Base-by-base conservation (phyloP, 2,888 invertebrate genomes). In the Trisateles emortualis region DNA sequence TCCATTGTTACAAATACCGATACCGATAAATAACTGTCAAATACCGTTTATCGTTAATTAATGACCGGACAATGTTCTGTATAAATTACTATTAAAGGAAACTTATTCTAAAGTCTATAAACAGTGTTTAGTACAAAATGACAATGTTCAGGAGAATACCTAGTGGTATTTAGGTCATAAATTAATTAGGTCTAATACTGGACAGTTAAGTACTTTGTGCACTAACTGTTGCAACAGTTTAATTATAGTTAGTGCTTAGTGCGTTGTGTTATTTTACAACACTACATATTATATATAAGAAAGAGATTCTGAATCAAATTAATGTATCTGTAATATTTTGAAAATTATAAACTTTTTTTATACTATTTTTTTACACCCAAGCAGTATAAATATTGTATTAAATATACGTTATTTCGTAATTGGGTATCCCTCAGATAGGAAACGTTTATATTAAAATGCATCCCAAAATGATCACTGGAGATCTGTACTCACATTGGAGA, bases 181-280 rank as follows among this genome's bases (percentile, higher is more conserved):
- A 40, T 47, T 47, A 47, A 47, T 47, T 47, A 33, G 16, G 1
- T 33, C 14, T 32, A 40, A 32, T 16, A 16, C n/a, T 10, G 17
- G 10, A 22, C 22, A 26, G 39, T 8, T 33, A 33, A 14, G 39
- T 40, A 16, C 22, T 24, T 24, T n/a, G 5, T 19, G 16, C 14
- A 30, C 39, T 47, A 46, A 38, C 29, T 30, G 9, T 33, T 22
- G 22, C 24, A 47, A 24, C 5, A 6, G 16, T 11, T 32, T 24
- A 29, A 40, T 47, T 32, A 33, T 9, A 9, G 24, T 39, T 39
- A 33, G 22, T 33, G 19, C 39, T 30, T 38, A 16, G 16, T 36
- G 17, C 11, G 14, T 11, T 26, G 5, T 10, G 17, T 11, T 39
- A 24, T 40, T 32, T 13, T 14, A 33, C 33, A 6, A 14, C 8